Conservation (phyloP, 2,888 invertebrate species). For the Aspidiotus destructor region DNA sequence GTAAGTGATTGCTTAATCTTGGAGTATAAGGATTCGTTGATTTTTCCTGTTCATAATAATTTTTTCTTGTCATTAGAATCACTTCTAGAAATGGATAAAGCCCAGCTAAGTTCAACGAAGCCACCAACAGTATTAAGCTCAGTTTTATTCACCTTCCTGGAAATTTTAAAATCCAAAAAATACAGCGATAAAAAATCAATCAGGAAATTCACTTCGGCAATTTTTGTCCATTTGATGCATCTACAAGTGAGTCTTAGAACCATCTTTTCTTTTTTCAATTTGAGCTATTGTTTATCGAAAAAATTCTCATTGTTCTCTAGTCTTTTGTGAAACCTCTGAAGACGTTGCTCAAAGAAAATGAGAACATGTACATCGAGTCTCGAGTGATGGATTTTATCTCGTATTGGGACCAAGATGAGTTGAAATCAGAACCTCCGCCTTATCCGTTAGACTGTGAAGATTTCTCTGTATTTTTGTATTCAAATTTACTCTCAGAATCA, state of each 20-base stretch:
- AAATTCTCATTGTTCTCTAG: neutral
- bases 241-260: slow-evolving; percentile 4
- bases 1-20: too few relatives aligned
- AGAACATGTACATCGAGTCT: neutral
- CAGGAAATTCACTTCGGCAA: neutral
- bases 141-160: slow-evolving; percentile 13
- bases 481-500: too few relatives aligned
- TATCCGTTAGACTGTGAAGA: slow-evolving; percentile 1
- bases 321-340: neutral
- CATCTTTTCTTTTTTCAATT: neutral
- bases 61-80: slow-evolving; percentile 2
- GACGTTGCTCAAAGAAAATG: neutral
- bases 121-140: slow-evolving; percentile 9
- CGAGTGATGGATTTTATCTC: neutral
- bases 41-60: slow-evolving; percentile 1
- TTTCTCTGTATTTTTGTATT: too few relatives aligned
- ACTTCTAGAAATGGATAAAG: slow-evolving; percentile 12
- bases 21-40: neutral
- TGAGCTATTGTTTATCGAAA: neutral
- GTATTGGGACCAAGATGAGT: slow-evolving; percentile 5
- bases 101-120: neutral
- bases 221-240: slow-evolving; percentile 17
- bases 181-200: neutral
- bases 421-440: neutral
- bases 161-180: slow-evolving; percentile 8